These are phyloP conservation scores for Cryptotermes secundus DNA, from an alignment of 1,140 invertebrate genomes.

Conservation along the genomic window DNA sequence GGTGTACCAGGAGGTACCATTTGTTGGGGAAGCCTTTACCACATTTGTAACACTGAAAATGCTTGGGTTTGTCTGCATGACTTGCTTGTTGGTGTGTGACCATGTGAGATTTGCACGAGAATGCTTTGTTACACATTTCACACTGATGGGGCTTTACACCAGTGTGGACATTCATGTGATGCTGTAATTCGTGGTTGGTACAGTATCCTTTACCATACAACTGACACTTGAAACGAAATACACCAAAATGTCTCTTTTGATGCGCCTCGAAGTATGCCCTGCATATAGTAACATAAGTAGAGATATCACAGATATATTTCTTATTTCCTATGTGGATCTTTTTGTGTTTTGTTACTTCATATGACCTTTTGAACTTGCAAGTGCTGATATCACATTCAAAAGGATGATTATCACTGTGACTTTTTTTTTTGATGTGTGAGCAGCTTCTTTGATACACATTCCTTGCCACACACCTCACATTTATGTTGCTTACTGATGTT, in stretches of 20 bases:
- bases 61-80: constrained; percentile 33
- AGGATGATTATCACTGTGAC: constrained; percentile 49
- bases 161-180: constrained; percentile 45
- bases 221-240: constrained; percentile 53
- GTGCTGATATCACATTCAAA: constrained; percentile 55
- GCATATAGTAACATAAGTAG: constrained; percentile 46
- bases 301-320: constrained; percentile 48
- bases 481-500: neutral
- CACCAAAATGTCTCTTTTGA: constrained; percentile 48
- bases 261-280: constrained; percentile 47
- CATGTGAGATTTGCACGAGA: constrained; percentile 48
- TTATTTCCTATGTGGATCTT: constrained; percentile 62
- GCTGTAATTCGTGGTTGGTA: constrained; percentile 57
- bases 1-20: neutral
- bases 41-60: constrained; percentile 24
- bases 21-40: constrained; percentile 1
- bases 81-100: constrained; percentile 53
- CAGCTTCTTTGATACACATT: constrained; percentile 10
- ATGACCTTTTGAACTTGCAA: constrained; percentile 59
- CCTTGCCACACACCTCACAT: constrained; percentile 25
- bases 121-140: constrained; percentile 36
- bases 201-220: constrained; percentile 74
- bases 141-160: constrained; percentile 26
- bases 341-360: constrained; percentile 63
- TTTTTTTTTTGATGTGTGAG: constrained; percentile 5